Percentiles rank a stretch among this genome's conserved stretches.
Evolutionary conservation across 2,113 vertebrate genomes (phyloP).

Genomic region (Vidua macroura): DNA sequence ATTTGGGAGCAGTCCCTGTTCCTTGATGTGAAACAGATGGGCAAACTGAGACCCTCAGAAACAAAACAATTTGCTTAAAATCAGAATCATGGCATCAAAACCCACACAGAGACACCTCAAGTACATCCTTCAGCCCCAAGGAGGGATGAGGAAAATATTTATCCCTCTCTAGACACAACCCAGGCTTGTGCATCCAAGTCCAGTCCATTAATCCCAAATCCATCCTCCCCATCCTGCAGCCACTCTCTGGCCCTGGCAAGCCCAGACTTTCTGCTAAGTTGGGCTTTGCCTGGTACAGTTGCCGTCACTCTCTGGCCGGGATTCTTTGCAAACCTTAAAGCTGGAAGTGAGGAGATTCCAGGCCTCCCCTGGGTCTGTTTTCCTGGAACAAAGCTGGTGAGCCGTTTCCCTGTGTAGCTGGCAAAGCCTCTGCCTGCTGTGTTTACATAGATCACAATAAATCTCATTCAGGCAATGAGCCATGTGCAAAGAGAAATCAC

Average conservation of each 20-base stretch:
- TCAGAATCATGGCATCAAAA: neutral
- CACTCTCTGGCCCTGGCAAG: neutral
- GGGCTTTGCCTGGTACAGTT: neutral
- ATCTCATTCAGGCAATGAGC: neutral
- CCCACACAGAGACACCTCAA: neutral
- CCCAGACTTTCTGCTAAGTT: neutral
- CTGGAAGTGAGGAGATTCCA: neutral
- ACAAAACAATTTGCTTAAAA: neutral
- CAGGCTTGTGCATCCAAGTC: neutral
- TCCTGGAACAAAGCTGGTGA: conserved; percentile 7
- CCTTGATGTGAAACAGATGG: neutral
- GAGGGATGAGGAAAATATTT: neutral
- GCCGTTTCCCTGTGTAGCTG: neutral
- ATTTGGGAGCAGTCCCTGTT: neutral
- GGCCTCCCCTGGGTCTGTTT: neutral
- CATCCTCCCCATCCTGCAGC: neutral
- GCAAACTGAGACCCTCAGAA: neutral
- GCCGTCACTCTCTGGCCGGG: neutral
- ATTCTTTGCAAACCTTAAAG: neutral
- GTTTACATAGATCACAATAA: conserved; percentile 46
- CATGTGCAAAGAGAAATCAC: neutral
- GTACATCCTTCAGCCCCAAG: neutral
- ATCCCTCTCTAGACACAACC: neutral
- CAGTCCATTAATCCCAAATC: neutral
- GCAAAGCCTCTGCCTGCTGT: neutral